phyloP scores from a whole-genome alignment of 2,888 invertebrate genomes.

The Oegoconia quadripuncta region DNA sequence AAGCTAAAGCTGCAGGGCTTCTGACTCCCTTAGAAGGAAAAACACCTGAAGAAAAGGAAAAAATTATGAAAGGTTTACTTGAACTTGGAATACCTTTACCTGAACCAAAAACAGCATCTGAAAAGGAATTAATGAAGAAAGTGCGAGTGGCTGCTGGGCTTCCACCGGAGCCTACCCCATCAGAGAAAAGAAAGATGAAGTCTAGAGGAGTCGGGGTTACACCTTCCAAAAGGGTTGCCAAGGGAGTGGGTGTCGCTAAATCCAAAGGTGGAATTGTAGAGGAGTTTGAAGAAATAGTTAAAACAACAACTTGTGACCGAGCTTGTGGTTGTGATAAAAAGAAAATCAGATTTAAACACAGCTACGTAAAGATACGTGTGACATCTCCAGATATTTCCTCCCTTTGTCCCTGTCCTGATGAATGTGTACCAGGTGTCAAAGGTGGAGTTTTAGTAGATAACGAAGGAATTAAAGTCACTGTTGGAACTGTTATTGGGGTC shows the following conservation, averaged over 20 bases:
- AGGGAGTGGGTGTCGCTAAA: conserved; percentile 15
- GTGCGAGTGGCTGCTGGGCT: conserved; percentile 24
- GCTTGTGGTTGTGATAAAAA: conserved; percentile 59
- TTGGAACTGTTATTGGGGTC: conserved; percentile 44
- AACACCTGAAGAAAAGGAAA: conserved; percentile 28
- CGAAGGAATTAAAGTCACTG: conserved; percentile 56
- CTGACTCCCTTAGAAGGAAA: conserved; percentile 26
- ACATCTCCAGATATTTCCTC: conserved; percentile 59
- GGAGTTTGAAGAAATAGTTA: conserved; percentile 45
- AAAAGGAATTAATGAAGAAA: conserved; percentile 27
- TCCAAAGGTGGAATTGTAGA: conserved; percentile 32
- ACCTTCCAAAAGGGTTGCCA: conserved; percentile 17
- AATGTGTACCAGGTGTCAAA: conserved; percentile 52
- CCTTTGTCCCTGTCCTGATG: conserved; percentile 49
- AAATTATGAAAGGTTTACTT: conserved; percentile 18
- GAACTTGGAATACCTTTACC: conserved; percentile 22
- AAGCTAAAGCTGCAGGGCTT: conserved; percentile 19
- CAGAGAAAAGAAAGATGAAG: conserved; percentile 26
- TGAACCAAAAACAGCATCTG: conserved; percentile 24
- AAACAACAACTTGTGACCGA: conserved; percentile 52
- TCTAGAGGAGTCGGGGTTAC: conserved; percentile 30
- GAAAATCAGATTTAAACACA: conserved; percentile 60
- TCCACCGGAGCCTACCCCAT: conserved; percentile 28
- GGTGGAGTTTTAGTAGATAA: conserved; percentile 50
- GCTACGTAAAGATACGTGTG: conserved; percentile 57